Percentiles rank a stretch among this genome's conserved stretches.
Evolutionary conservation across 2,888 invertebrate genomes (phyloP).

Genomic region (Zygogramma bicolorata): DNA sequence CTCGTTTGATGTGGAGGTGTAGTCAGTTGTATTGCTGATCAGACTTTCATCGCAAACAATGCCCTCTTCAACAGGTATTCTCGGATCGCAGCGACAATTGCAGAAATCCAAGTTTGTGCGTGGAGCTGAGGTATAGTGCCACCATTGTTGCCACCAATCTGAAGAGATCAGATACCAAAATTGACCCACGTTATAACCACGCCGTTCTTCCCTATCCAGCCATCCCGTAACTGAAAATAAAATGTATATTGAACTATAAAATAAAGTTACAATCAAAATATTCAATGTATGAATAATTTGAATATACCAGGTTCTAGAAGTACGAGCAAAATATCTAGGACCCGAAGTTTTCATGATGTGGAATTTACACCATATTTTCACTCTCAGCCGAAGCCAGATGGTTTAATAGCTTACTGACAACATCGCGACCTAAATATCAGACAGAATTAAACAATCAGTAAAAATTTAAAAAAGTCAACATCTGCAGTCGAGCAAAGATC

Average conservation of each 20-base stretch:
- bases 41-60: slow-evolving; percentile 79
- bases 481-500: no score
- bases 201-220: slow-evolving; percentile 81
- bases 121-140: slow-evolving; percentile 73
- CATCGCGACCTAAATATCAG: no score
- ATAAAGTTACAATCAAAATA: neutral
- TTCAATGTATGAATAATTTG: no score
- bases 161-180: slow-evolving; percentile 90
- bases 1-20: slow-evolving; percentile 62
- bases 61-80: slow-evolving; percentile 71
- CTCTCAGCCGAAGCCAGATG: no score
- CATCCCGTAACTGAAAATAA: slow-evolving; percentile 77
- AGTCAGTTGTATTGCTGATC: slow-evolving; percentile 69
- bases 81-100: slow-evolving; percentile 63
- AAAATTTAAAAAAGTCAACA: no score
- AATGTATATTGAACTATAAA: neutral
- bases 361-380: no score
- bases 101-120: slow-evolving; percentile 64
- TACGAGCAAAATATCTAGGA: no score
- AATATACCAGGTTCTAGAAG: no score
- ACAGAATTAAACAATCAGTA: no score
- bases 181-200: slow-evolving; percentile 84
- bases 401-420: no score
- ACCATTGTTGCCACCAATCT: slow-evolving; percentile 91
- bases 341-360: no score